Evolutionary conservation across 2,797 vertebrate genomes (phyloP).

Genomic region (Pseudochromis fuscus): DNA sequence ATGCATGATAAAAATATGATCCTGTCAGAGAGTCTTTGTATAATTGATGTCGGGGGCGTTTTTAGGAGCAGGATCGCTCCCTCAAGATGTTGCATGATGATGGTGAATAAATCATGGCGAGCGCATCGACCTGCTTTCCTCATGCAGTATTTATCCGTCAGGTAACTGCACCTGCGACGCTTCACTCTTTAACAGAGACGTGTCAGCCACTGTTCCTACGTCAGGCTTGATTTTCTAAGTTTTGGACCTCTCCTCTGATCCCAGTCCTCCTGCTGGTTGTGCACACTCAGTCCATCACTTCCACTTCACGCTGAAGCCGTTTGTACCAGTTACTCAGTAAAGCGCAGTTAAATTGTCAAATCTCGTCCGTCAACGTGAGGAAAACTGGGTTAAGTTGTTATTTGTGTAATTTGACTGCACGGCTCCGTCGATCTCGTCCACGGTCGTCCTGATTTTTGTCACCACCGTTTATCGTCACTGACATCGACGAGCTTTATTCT

Average conservation of each 20-base stretch:
- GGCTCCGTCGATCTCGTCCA: neutral
- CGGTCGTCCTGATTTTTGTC: neutral
- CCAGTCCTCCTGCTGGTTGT: neutral
- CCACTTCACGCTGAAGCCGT: neutral
- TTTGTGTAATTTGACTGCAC: constrained; percentile 9
- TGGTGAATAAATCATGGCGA: constrained; percentile 45
- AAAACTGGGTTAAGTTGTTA: fast-evolving
- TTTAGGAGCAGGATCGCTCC: constrained; percentile 26
- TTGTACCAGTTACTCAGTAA: neutral
- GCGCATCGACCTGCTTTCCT: constrained; percentile 12
- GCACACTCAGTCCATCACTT: neutral
- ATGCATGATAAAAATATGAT: constrained; percentile 56
- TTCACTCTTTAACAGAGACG: neutral
- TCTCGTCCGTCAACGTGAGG: no score
- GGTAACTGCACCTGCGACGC: constrained; percentile 20
- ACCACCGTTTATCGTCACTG: neutral
- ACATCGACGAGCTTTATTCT: no score
- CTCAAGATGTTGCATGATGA: constrained; percentile 20
- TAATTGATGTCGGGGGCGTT: constrained; percentile 34
- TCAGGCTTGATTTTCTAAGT: neutral
- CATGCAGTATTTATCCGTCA: constrained; percentile 43
- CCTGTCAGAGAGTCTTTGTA: constrained; percentile 38
- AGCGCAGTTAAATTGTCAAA: neutral
- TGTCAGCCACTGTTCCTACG: constrained; percentile 4
- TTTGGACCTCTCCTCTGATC: neutral